Base-by-base conservation (phyloP, 1,140 invertebrate genomes). In the Nasonia longicornis region DNA sequence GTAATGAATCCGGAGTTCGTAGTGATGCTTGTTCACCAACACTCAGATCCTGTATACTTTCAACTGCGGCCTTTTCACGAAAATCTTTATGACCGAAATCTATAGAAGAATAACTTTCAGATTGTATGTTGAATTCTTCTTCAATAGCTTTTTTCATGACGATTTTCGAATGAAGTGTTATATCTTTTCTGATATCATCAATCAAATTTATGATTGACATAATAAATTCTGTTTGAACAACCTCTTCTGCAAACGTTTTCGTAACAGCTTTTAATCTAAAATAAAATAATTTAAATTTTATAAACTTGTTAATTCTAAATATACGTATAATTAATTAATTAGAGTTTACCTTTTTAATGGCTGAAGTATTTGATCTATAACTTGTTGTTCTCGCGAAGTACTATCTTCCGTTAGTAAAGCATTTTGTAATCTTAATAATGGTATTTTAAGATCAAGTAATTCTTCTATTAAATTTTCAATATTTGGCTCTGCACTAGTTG, bases 121-220 rank as follows among this genome's bases (percentile, higher is more conserved):
- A 67, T 66, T 69, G 20, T 2, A 63, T 38, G n/a, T 69, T 35
- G 7, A 35, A 69, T 67, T 52, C 42, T 42, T 78, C 42, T 52
- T 79, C 26, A 7, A 38, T 14, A 35, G 38, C 29, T 7, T 26
- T 38, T 35, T 52, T 77, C 2, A 48, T 48, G 22, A 38, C 6
- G 6, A 79, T 16, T 75, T 74, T 76, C 8, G 12, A 31, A 72
- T 67, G 38, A 31, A 72, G 29, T 12, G 79, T 58, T 0, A 85
- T 81, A 64, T 87, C 86, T 66, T 85, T 88, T 72, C 88, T 85
- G 66, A 90, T 85, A 42, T 87, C 88, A 74, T 89, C 86, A 26
- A 90, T 74, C n/a, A 88, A 77, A 20, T 87, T 82, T 11, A 89
- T 11, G 29, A 89, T 64, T 0, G 86, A 80, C 64, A 74, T 29